phyloP scores from a whole-genome alignment of 2,113 vertebrate species.

The Anarrhichthys ocellatus region DNA sequence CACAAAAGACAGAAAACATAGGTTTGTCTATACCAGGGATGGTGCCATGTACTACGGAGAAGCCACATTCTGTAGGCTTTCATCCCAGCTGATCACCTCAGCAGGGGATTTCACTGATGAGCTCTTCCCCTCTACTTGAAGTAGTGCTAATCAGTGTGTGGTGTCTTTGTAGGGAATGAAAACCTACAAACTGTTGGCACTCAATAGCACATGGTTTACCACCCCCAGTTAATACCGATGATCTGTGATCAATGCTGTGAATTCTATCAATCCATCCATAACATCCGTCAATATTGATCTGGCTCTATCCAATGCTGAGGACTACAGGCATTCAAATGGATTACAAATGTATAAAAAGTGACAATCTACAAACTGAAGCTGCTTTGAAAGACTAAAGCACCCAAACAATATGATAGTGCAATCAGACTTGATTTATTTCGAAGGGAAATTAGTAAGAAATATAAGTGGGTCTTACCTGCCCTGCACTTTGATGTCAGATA shows the following conservation, averaged over 20 bases:
- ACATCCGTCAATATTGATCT: background rate
- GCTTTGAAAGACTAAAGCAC: background rate
- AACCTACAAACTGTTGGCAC: background rate
- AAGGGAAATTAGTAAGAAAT: background rate
- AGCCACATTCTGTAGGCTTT: background rate
- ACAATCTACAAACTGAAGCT: background rate
- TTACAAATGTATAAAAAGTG: background rate
- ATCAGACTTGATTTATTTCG: background rate
- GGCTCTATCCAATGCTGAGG: background rate
- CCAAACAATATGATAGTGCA: background rate
- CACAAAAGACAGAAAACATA: background rate
- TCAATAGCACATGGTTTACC: background rate
- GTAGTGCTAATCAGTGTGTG: background rate
- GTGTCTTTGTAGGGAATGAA: constrained; percentile 7
- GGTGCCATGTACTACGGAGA: background rate
- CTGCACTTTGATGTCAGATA: constrained; percentile 97
- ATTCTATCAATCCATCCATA: background rate
- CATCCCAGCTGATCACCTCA: background rate
- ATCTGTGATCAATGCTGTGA: background rate
- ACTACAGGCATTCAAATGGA: background rate
- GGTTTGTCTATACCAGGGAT: background rate
- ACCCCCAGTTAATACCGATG: background rate
- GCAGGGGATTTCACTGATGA: background rate
- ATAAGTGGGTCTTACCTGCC: constrained; percentile 90
- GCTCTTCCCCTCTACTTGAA: background rate